These are phyloP conservation scores for Bos indicus DNA, from an alignment of 2,113 vertebrate species.

Conservation along the genomic window DNA sequence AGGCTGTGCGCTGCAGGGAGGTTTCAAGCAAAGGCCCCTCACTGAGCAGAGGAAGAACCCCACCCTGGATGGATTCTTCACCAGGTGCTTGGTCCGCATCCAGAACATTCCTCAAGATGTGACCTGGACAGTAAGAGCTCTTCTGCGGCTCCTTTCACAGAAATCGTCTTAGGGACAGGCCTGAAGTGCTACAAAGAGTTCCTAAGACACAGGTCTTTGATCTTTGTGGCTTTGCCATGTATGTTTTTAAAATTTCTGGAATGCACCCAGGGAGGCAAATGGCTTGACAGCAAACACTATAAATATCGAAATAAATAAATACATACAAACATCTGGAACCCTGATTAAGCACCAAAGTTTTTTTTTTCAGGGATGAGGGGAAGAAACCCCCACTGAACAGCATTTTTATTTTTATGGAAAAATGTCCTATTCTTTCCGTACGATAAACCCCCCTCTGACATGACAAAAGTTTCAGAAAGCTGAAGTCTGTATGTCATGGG, in stretches of 20 bases:
- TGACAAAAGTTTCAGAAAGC: background rate
- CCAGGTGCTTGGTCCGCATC: background rate
- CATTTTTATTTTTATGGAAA: constrained; percentile 54
- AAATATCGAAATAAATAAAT: constrained; percentile 76
- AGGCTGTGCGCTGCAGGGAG: accelerated
- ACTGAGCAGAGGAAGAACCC: background rate
- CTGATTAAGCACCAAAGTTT: constrained; percentile 70
- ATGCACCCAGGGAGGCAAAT: constrained; percentile 73
- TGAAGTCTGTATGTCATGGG: background rate
- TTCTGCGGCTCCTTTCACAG: constrained; percentile 1
- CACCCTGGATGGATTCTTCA: background rate
- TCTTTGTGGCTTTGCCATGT: constrained; percentile 70
- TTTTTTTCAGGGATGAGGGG: background rate
- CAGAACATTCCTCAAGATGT: background rate
- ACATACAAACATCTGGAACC: constrained; percentile 76
- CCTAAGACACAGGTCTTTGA: constrained; percentile 69
- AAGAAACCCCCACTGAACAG: background rate
- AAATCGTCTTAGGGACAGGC: constrained; percentile 28
- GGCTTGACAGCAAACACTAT: constrained; percentile 73
- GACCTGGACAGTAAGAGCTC: background rate
- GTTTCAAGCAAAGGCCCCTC: background rate
- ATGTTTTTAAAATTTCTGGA: constrained; percentile 74
- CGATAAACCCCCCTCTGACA: constrained; percentile 43
- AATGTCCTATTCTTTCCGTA: background rate
- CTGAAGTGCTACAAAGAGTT: constrained; percentile 35